These are phyloP conservation scores for Neoascia interrupta DNA, from an alignment of 2,888 invertebrate genomes.

Conservation along the genomic window DNA sequence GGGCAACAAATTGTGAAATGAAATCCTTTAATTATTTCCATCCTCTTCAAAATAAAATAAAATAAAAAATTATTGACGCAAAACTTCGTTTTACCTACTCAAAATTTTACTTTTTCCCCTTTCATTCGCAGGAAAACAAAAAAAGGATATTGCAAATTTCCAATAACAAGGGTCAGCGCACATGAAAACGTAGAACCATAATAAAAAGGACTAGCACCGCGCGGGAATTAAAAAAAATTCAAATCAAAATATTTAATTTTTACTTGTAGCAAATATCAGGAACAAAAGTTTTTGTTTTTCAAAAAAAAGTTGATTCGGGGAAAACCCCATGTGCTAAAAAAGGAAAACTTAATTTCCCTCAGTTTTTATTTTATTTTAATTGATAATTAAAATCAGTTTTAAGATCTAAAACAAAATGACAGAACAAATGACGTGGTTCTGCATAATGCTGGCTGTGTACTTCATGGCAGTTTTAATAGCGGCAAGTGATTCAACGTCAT, in stretches of 20 bases:
- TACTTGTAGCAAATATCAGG: background rate
- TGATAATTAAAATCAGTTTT: constrained; percentile 20
- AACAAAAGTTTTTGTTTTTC: too few species aligned
- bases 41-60: constrained; percentile 45
- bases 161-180: constrained; percentile 65
- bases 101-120: constrained; percentile 5
- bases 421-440: constrained; percentile 48
- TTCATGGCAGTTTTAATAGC: constrained; percentile 58
- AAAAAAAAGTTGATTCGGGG: constrained; percentile 5
- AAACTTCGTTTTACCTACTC: constrained; percentile 45
- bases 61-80: constrained; percentile 15
- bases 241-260: constrained; percentile 31
- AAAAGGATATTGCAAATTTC: constrained; percentile 24
- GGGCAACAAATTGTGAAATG: constrained; percentile 68
- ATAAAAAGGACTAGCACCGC: constrained; percentile 10
- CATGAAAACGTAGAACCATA: constrained; percentile 18
- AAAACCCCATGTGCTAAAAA: too few species aligned
- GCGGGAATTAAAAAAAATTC: constrained; percentile 43
- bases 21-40: constrained; percentile 69
- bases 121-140: constrained; percentile 48
- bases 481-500: constrained; percentile 58
- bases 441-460: constrained; percentile 39
- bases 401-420: constrained; percentile 6
- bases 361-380: constrained; percentile 7
- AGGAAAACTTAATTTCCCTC: too few species aligned